Evolutionary conservation across 2,797 vertebrate genomes (phyloP).

Genomic region (Pipistrellus pygmaeus): DNA sequence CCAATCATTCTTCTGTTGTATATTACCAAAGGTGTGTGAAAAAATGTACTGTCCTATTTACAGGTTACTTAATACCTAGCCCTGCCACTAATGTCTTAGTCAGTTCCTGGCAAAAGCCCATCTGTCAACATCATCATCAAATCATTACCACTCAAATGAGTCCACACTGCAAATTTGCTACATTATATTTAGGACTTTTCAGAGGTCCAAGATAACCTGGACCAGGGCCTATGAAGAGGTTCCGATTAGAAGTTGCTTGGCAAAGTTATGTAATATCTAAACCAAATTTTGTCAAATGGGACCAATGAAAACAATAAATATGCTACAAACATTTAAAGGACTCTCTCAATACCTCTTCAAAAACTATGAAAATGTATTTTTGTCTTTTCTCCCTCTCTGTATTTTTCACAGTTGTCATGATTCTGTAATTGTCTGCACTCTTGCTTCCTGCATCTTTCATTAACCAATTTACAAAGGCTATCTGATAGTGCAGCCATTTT

Average conservation of each 20-base stretch:
- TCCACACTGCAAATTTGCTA: neutral
- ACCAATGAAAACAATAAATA: neutral
- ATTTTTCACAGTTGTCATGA: constrained; percentile 47
- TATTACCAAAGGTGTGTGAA: neutral
- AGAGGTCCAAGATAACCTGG: neutral
- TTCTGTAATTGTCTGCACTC: constrained; percentile 10
- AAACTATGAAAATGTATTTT: constrained; percentile 20
- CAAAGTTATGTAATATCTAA: neutral
- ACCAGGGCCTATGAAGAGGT: neutral
- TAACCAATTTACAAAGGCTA: constrained; percentile 46
- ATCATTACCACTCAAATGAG: constrained; percentile 1
- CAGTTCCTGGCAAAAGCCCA: constrained; percentile 13
- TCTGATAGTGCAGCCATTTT: constrained; percentile 35
- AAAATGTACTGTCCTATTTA: constrained; percentile 9
- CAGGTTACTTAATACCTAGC: neutral
- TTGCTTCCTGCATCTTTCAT: constrained; percentile 70
- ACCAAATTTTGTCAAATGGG: neutral
- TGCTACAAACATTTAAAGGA: constrained; percentile 30
- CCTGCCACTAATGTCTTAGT: neutral
- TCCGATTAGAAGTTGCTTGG: neutral
- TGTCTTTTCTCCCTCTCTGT: constrained; percentile 8
- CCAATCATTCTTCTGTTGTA: neutral
- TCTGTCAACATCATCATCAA: neutral
- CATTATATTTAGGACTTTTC: neutral
- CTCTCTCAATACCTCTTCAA: neutral